Evolutionary conservation across 2,797 vertebrate species (phyloP), one percentile per base, ranked within the genome.

Genomic region (Enteromius paludinosus): DNA sequence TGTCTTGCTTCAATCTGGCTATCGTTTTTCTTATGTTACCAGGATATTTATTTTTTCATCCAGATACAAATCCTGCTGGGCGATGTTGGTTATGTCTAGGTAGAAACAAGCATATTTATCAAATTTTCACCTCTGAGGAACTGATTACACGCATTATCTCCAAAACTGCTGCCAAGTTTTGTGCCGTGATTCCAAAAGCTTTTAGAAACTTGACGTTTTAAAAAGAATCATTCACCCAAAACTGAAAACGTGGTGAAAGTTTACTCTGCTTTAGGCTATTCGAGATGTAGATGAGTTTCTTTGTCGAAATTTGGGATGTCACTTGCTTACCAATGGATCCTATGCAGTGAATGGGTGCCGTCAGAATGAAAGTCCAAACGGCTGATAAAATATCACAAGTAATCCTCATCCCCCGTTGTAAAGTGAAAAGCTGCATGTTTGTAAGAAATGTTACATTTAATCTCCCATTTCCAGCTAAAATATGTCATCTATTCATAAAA

Each of bases 1-100:
- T 83, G 68, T 87, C 86, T 83, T 84, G 69, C 77, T 84, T 83
- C 69, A 86, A 84, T 68, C 73, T 70, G 64, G 49, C 38, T 61
- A 56, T 85, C 49, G 35, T 78, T 77, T 79, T 81, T 82, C 65
- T 62, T 18, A 30, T 15, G 20, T 79, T 83, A 68, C 47, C 4
- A 5, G 38, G 72, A 14, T 47, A 35, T 85, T 82, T 72, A 30
- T 81, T 84, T 83, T 70, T 52, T 43, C 47, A 64, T 17, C 9
- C 33, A 54, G 41, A 71, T 77, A 70, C 70, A 73, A 64, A n/a
- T 68, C 82, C 47, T n/a, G 14, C 43, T 52, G 23, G 49, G 56
- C 35, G 15, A 76, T 70, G 52, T 78, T 54, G 54, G 71, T 75
- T 69, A 68, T 74, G 43, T 86, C 54, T 81, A 73, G 72, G 47